Conservation (phyloP, 2,113 vertebrate species). For the Lycaon pictus region DNA sequence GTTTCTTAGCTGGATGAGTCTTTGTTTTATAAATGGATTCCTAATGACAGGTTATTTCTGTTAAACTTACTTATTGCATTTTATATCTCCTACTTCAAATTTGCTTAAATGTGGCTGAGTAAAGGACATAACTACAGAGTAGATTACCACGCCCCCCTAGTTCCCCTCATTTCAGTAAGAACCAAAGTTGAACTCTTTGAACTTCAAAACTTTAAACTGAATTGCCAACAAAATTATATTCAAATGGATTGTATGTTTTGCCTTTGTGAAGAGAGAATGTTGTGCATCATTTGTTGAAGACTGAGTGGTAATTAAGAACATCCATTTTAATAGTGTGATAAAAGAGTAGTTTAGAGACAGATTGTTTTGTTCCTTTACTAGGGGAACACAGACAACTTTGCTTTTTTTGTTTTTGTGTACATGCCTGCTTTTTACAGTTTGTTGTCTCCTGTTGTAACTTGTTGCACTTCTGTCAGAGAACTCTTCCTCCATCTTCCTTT, state of each 20-base stretch:
- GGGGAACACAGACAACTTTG: background rate
- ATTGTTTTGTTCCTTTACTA: background rate
- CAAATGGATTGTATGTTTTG: background rate
- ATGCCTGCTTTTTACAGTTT: slow-evolving; percentile 11
- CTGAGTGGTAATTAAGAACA: background rate
- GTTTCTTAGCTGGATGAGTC: background rate
- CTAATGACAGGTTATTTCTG: background rate
- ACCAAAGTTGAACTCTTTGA: background rate
- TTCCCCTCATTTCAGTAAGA: background rate
- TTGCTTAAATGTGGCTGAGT: background rate
- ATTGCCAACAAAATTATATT: slow-evolving; percentile 17
- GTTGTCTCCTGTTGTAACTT: slow-evolving; percentile 12
- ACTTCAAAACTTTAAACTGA: background rate
- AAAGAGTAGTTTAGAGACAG: background rate
- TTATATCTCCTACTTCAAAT: background rate
- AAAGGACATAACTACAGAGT: background rate
- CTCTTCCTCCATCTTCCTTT: background rate
- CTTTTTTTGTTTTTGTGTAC: background rate
- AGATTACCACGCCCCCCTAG: background rate
- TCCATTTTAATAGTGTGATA: background rate
- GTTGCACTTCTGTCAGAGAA: background rate
- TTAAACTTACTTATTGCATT: background rate
- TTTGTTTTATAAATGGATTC: slow-evolving; percentile 4
- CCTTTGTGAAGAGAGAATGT: background rate
- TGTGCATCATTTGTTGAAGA: slow-evolving; percentile 2